Evolutionary conservation across 1,140 invertebrate species (phyloP), one percentile per base, ranked within the genome.

Genomic region (Contarinia nasturtii): DNA sequence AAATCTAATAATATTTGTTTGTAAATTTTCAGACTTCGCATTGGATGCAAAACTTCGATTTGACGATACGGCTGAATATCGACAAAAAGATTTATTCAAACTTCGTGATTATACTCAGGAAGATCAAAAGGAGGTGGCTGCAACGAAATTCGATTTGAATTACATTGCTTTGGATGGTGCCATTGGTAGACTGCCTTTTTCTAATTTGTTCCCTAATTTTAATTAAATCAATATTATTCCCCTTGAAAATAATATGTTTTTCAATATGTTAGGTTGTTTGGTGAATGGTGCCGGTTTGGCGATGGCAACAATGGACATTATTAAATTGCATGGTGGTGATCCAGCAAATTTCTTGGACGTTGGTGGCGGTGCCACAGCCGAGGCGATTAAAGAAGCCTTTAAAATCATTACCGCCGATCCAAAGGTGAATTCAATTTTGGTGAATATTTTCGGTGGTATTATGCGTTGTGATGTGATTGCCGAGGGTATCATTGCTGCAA

Each of bases 261-360:
- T n/a, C 36, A 68, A n/a, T n/a, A n/a, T n/a, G n/a, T n/a, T 27
- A 27, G 87, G 76, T 7, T 79, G 76, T 57, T 75, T 79, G 72
- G 93, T 97, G 2, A 98, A 98, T 64, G 93, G 93, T 38, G 93
- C 93, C 52, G 93, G 93, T 49, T 67, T 98, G 48, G 93, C 93
- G 14, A 97, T 97, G 92, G 92, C 91, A 22, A 96, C 91, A 5
- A 94, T 95, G 90, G 91, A 96, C 60, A 93, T 96, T 44, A 95
- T 96, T 55, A 92, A 93, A 57, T 67, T 94, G 44, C 88, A 95
- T 58, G 92, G 92, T 27, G 93, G 93, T 15, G 79, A 82, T 53
- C 93, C 93, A 2, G 93, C 93, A 7, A 97, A 97, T 67, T 98
- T 97, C 70, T 72, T 97, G 40, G 93, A 97, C 67, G 91, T 97